Percentiles rank a stretch among this genome's conserved stretches.
phyloP scores from a whole-genome alignment of 1,140 invertebrate genomes.

The Drosophila rufa region DNA sequence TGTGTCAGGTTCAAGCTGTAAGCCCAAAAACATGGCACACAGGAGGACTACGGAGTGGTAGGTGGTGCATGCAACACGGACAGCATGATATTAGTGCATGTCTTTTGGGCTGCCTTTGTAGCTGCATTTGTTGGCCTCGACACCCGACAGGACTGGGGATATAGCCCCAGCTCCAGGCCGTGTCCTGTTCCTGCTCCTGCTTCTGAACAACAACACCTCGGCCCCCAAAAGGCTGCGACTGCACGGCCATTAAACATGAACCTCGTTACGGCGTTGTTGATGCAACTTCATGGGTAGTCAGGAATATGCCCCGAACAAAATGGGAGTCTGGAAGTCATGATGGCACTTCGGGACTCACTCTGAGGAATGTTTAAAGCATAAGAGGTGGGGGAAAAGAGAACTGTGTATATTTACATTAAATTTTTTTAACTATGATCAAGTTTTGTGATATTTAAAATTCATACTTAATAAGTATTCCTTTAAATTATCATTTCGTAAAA shows the following conservation, averaged over 20 bases:
- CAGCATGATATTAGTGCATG: slow-evolving; percentile 75
- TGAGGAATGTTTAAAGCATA: not conserved
- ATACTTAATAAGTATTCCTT: too few species aligned
- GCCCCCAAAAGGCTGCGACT: slow-evolving; percentile 39
- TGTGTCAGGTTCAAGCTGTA: slow-evolving; percentile 82
- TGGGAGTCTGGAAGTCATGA: slow-evolving; percentile 30
- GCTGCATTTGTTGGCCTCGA: slow-evolving; percentile 57
- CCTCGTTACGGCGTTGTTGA: slow-evolving; percentile 74
- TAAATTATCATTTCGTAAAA: too few species aligned
- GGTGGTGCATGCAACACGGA: slow-evolving; percentile 63
- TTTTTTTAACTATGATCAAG: not conserved
- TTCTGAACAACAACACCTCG: slow-evolving; percentile 18
- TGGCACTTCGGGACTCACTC: slow-evolving; percentile 8
- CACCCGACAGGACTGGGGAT: slow-evolving; percentile 49
- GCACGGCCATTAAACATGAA: slow-evolving; percentile 81
- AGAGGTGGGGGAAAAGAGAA: not conserved
- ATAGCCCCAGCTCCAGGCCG: slow-evolving; percentile 7
- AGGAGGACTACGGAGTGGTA: slow-evolving; percentile 20
- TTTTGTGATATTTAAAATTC: too few species aligned
- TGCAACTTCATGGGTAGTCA: slow-evolving; percentile 50
- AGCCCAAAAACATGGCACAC: slow-evolving; percentile 46
- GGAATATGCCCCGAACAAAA: slow-evolving; percentile 7
- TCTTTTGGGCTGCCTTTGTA: slow-evolving; percentile 75
- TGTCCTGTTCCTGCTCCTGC: slow-evolving; percentile 2
- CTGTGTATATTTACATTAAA: not conserved